These are phyloP conservation scores for Calidris pugnax DNA, from an alignment of 2,113 vertebrate genomes.

Conservation along the genomic window DNA sequence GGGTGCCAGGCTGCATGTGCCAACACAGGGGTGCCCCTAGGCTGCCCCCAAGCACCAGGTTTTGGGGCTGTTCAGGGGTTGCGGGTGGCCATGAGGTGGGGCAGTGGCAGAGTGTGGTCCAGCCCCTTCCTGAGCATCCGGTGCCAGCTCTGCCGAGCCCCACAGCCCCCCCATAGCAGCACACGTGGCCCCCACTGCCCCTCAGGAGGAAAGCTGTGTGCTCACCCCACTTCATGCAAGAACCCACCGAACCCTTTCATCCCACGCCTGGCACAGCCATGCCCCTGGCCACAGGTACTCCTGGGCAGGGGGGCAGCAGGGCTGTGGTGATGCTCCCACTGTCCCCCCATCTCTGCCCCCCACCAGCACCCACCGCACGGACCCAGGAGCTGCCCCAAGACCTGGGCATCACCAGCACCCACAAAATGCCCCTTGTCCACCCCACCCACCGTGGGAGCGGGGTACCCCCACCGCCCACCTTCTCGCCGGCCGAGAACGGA, in stretches of 20 bases:
- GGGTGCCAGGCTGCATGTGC: neutral
- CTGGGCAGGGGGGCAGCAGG: neutral
- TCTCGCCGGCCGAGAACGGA: constrained; percentile 76
- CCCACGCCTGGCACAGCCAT: neutral
- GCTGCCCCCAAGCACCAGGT: accelerated
- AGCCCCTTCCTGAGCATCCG: neutral
- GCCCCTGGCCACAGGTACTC: neutral
- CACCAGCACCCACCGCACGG: accelerated
- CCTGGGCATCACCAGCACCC: neutral
- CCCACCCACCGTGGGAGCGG: neutral
- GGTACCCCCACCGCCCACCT: constrained; percentile 82
- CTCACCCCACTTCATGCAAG: neutral
- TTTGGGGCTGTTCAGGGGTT: neutral
- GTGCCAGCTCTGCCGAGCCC: neutral
- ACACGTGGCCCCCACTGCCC: accelerated
- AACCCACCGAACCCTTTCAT: neutral
- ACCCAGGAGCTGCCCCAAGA: neutral
- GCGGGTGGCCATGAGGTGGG: accelerated
- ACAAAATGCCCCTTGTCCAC: neutral
- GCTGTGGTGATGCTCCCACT: neutral
- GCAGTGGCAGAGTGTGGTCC: neutral
- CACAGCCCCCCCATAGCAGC: neutral
- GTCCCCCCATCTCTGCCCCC: neutral
- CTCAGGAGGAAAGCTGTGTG: neutral
- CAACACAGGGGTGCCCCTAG: neutral